Evolutionary conservation across 53 echinoderm and acorn worm genomes (phyloP).

Genomic region (Paelopatides confundens): DNA sequence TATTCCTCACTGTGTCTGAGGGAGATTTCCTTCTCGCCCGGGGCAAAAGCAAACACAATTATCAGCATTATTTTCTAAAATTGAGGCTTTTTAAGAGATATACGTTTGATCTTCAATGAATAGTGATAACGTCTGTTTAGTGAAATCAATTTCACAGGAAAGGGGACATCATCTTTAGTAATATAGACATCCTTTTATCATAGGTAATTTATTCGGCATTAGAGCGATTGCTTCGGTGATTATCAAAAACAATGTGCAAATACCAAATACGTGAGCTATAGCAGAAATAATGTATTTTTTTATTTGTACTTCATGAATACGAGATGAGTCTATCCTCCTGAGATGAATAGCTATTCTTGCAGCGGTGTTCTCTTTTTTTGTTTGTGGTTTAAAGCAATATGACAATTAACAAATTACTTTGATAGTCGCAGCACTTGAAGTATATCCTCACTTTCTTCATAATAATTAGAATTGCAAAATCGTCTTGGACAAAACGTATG

Average conservation of each 20-base stretch:
- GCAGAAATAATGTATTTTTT: neutral
- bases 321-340: neutral
- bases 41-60: too few relatives aligned
- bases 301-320: slow-evolving; percentile 2
- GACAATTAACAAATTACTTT: neutral
- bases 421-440: neutral
- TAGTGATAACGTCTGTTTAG: neutral
- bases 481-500: neutral
- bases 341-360: neutral
- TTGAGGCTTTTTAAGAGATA: too few relatives aligned
- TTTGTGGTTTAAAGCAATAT: neutral
- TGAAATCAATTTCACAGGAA: neutral
- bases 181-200: neutral
- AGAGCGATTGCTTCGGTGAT: neutral
- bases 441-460: neutral
- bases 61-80: too few relatives aligned
- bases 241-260: neutral
- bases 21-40: too few relatives aligned
- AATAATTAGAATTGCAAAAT: slow-evolving; percentile 2
- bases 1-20: neutral
- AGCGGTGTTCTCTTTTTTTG: neutral
- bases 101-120: neutral
- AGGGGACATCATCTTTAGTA: neutral
- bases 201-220: neutral
- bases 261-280: neutral